phyloP scores from a whole-genome alignment of 2,888 invertebrate genomes.

The Esperia sulphurella region DNA sequence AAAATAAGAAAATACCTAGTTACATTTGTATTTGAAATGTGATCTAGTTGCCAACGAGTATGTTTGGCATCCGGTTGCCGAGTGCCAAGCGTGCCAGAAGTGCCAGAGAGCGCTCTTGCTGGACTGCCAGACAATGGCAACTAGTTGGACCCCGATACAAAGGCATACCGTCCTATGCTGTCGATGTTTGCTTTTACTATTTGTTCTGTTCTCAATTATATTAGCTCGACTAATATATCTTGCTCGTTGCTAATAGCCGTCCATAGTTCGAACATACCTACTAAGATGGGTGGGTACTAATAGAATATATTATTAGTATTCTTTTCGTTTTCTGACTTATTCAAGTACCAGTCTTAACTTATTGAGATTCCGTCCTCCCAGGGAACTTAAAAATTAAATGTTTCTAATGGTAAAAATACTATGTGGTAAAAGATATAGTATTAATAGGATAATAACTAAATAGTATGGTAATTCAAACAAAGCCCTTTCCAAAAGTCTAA shows the following conservation, averaged over 20 bases:
- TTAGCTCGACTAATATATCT: conserved; percentile 10
- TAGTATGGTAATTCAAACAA: too few relatives aligned
- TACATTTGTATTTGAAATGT: not conserved
- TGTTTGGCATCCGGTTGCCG: not conserved
- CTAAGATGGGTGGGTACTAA: too few relatives aligned
- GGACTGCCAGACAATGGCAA: conserved; percentile 21
- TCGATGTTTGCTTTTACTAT: conserved; percentile 26
- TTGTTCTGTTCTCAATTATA: conserved; percentile 24
- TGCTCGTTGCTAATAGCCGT: not conserved
- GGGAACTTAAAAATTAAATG: too few relatives aligned
- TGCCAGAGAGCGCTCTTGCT: not conserved
- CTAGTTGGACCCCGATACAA: conserved; percentile 27
- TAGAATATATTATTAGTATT: too few relatives aligned
- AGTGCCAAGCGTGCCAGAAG: not conserved
- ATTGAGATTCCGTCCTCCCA: too few relatives aligned
- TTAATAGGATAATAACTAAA: too few relatives aligned
- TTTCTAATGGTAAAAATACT: too few relatives aligned
- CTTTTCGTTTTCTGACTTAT: too few relatives aligned
- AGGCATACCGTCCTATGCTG: conserved; percentile 27
- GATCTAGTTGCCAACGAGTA: not conserved
- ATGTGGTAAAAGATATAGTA: too few relatives aligned
- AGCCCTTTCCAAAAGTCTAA: too few relatives aligned
- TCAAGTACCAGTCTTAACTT: too few relatives aligned
- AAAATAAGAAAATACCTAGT: not conserved
- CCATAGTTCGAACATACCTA: not conserved